Conservation (phyloP, 2,888 invertebrate species). For the Stenoptilia bipunctidactyla region DNA sequence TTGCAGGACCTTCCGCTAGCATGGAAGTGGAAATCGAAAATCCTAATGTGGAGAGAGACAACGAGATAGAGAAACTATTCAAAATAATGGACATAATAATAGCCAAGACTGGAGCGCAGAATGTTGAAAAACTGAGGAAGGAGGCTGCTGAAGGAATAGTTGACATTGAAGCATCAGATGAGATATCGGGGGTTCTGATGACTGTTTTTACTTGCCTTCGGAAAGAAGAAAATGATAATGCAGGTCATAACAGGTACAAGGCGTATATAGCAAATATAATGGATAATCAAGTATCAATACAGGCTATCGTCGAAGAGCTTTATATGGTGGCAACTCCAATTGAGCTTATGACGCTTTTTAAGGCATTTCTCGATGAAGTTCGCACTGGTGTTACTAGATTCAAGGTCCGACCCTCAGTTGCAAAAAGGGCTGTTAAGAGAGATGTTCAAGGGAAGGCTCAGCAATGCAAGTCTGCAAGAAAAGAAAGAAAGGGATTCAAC, state of each 20-base stretch:
- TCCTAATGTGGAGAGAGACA: no score
- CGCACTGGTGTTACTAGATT: constrained; percentile 16
- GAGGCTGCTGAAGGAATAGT: no score
- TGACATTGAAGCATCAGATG: constrained; percentile 9
- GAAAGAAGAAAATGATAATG: constrained; percentile 14
- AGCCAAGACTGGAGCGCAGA: no score
- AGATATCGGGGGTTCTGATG: constrained; percentile 12
- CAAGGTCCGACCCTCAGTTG: constrained; percentile 9
- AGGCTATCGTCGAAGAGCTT: constrained; percentile 7
- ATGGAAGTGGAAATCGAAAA: no score
- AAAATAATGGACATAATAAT: no score
- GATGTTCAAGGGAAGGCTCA: no score
- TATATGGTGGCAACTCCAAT: not conserved
- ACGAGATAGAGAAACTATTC: no score
- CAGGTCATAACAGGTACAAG: constrained; percentile 7
- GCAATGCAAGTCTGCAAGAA: no score
- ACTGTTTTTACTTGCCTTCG: constrained; percentile 10
- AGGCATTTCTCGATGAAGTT: constrained; percentile 15
- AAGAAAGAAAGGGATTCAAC: constrained; percentile 7
- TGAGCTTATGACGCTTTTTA: constrained; percentile 9
- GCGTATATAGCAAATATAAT: constrained; percentile 8
- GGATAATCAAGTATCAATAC: constrained; percentile 3
- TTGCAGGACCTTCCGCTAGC: no score
- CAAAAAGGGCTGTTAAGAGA: constrained; percentile 4
- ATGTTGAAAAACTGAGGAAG: no score